Evolutionary conservation across 2,797 vertebrate genomes (phyloP).

Genomic region (Brachymystax lenok): DNA sequence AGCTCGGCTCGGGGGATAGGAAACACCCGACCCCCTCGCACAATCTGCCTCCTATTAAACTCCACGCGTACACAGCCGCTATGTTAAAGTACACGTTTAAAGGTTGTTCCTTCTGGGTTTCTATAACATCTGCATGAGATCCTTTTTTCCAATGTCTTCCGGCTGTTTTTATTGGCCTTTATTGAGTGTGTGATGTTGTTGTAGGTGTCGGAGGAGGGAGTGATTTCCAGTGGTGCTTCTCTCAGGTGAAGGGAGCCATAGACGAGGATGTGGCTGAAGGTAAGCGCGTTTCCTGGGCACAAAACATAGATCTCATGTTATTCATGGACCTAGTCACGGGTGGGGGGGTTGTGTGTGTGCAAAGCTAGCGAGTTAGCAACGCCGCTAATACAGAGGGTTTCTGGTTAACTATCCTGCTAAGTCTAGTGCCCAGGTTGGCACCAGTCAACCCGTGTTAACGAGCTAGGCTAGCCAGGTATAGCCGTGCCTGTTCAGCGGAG

Average conservation of each 20-base stretch:
- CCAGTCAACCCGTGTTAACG: too few species aligned
- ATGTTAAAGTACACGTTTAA: background rate
- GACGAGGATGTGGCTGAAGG: slow-evolving; percentile 80
- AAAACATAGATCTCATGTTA: too few species aligned
- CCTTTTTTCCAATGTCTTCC: background rate
- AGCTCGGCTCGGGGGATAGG: too few species aligned
- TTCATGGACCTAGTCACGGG: background rate
- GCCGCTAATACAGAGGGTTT: background rate
- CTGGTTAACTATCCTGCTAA: background rate
- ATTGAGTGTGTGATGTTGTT: slow-evolving; percentile 12
- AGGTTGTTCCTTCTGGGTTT: background rate
- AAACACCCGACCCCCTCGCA: too few species aligned
- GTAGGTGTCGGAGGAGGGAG: slow-evolving; percentile 61
- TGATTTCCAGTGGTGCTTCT: slow-evolving; percentile 71
- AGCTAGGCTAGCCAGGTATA: too few species aligned
- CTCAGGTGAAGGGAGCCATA: slow-evolving; percentile 69
- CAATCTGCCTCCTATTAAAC: too few species aligned
- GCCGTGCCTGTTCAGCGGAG: too few species aligned
- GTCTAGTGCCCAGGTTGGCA: background rate
- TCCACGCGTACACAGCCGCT: too few species aligned
- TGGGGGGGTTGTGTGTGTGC: background rate
- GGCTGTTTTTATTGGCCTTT: background rate
- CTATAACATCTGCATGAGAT: background rate
- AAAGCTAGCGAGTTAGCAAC: background rate
- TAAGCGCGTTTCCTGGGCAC: background rate